Evolutionary conservation across 2,797 vertebrate species (phyloP), one percentile per base, ranked within the genome.

Genomic region (Oreortyx pictus): DNA sequence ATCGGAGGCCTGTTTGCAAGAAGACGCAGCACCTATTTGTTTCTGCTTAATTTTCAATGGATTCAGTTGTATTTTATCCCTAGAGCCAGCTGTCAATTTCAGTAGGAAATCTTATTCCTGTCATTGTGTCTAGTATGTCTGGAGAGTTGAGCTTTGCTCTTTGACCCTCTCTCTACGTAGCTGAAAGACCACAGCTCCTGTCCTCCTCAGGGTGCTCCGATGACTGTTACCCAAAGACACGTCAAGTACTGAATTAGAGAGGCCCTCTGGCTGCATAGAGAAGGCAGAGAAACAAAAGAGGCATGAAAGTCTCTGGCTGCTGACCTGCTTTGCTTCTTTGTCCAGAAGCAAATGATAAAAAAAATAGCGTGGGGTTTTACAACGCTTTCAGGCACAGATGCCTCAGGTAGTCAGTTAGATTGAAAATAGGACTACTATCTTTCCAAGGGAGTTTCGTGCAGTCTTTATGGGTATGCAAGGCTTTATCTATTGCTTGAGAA

Each of bases 281-380:
- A 70, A 9, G 1, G 24, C 65, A 4, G 23, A 85, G 52, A 4
- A 64, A 23, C 33, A 61, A 54, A 62, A 2, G 4, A 65, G 61
- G 6, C 7, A 0, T 2, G 25, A 61, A 12, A 65, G 6, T 23
- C 41, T 62, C 61, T 50, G 79, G 19, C 65, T 83, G 73, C 14
- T 8, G 5, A 49, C 43, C 47, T 60, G 22, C 57, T 27, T 44
- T 15, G 39, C 57, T 86, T 54, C 80, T 83, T 60, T 77, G 88
- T 71, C 77, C 54, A 33, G 70, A 83, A 74, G 74, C 82, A 85
- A 78, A 78, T 54, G 59, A 31, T 25, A 33, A 83, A 75, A 89
- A 70, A 89, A 70, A 78, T 14, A 82, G 56, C 18, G 47, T 2
- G 0, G 47, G 47, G n/a, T 50, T 88, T 56, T 62, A 41, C 7